A percentile compares a stretch with the other conserved stretches of the same genome.
Evolutionary conservation across 2,888 invertebrate genomes (phyloP).

Genomic region (Hypomecis atomaria): DNA sequence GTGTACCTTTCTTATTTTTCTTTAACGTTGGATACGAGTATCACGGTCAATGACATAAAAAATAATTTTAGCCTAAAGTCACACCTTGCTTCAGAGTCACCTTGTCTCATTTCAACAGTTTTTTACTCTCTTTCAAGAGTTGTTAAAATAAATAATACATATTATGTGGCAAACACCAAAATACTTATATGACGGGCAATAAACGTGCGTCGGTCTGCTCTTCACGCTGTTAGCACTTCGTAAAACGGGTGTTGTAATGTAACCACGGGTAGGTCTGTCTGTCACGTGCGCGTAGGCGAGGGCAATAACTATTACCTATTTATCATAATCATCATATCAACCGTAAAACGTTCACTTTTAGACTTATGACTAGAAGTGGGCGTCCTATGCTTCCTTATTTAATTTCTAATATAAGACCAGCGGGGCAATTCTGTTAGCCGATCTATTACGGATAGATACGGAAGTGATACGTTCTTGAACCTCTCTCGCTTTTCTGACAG

Average conservation of each 20-base stretch:
- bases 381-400: no score
- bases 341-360: no score
- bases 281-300: not conserved
- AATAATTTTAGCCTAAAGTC: not conserved
- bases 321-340: no score
- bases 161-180: not conserved
- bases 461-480: no score
- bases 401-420: no score
- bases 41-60: no score
- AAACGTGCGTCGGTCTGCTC: constrained; percentile 40
- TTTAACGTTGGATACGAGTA: no score
- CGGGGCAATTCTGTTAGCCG: no score
- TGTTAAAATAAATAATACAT: constrained; percentile 18
- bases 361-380: no score
- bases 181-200: constrained; percentile 40
- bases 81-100: not conserved
- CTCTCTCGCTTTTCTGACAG: no score
- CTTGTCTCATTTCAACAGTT: not conserved
- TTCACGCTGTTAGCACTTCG: constrained; percentile 57
- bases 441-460: no score
- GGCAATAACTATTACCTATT: not conserved
- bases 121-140: not conserved
- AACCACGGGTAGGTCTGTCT: constrained; percentile 45
- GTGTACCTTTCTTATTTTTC: no score
- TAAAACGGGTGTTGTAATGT: constrained; percentile 53